A percentile compares a stretch with the other conserved stretches of the same genome.
phyloP scores from a whole-genome alignment of 1,140 invertebrate species.

The Melitaea cinxia region DNA sequence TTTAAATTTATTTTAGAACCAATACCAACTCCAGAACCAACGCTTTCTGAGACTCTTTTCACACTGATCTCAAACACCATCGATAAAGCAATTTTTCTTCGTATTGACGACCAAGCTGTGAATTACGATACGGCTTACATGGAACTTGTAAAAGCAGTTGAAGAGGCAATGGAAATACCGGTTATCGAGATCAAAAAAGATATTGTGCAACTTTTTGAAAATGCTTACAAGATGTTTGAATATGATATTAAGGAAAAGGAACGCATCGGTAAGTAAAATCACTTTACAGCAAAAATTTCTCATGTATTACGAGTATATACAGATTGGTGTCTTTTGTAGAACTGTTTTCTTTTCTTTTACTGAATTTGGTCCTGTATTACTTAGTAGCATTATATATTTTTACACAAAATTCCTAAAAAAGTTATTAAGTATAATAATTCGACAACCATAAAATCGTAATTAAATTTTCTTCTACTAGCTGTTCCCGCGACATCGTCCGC shows the following conservation, averaged over 20 bases:
- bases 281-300: neutral
- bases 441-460: no score
- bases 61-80: slow-evolving; percentile 59
- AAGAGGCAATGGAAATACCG: slow-evolving; percentile 71
- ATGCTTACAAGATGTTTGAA: slow-evolving; percentile 64
- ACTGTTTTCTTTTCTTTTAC: no score
- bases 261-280: slow-evolving; percentile 50
- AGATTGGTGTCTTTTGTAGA: no score
- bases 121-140: slow-evolving; percentile 69
- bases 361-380: no score
- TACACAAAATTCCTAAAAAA: no score
- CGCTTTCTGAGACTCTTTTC: slow-evolving; percentile 56
- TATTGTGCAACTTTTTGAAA: slow-evolving; percentile 56
- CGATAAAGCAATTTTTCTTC: slow-evolving; percentile 64
- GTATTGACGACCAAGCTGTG: slow-evolving; percentile 52
- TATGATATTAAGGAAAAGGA: slow-evolving; percentile 63
- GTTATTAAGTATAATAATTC: no score
- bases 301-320: no score
- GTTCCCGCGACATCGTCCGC: no score
- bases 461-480: no score
- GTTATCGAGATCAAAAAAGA: slow-evolving; percentile 64
- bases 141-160: slow-evolving; percentile 61
- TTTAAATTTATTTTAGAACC: slow-evolving; percentile 58
- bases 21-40: slow-evolving; percentile 60
- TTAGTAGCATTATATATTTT: no score